These are phyloP conservation scores for Coboldia fuscipes DNA, from an alignment of 1,140 invertebrate species.

Conservation along the genomic window DNA sequence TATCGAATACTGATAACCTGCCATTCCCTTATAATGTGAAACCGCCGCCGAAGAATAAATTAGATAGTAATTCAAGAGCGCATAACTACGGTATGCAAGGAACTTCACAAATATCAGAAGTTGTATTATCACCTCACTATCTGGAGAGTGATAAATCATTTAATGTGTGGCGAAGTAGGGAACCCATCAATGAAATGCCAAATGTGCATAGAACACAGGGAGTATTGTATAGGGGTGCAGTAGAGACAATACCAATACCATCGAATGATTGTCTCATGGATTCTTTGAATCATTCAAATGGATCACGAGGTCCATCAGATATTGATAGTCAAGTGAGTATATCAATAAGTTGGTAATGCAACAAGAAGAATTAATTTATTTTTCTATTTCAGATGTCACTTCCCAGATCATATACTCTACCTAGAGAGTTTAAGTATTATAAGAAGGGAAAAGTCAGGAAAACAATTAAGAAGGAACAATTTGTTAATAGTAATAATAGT, in stretches of 20 bases:
- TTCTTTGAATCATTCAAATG: not conserved
- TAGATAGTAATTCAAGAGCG: slow-evolving; percentile 4
- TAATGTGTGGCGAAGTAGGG: slow-evolving; percentile 25
- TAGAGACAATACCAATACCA: slow-evolving; percentile 3
- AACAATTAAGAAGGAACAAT: slow-evolving; percentile 30
- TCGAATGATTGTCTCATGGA: slow-evolving; percentile 5
- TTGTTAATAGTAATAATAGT: slow-evolving; percentile 59
- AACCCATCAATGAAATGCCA: slow-evolving; percentile 4
- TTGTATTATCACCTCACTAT: slow-evolving; percentile 52
- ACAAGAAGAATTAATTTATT: not conserved
- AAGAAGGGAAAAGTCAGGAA: slow-evolving; percentile 27
- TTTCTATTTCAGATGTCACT: slow-evolving; percentile 36
- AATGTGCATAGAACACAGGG: not conserved
- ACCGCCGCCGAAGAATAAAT: slow-evolving; percentile 10
- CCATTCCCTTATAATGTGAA: slow-evolving; percentile 9
- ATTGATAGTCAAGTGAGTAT: slow-evolving; percentile 38
- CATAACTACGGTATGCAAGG: slow-evolving; percentile 20
- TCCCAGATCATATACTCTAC: slow-evolving; percentile 62
- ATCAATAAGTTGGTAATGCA: not conserved
- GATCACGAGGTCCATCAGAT: slow-evolving; percentile 24
- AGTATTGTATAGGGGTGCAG: not conserved
- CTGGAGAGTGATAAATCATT: slow-evolving; percentile 23
- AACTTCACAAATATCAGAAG: slow-evolving; percentile 49
- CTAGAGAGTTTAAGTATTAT: slow-evolving; percentile 66
- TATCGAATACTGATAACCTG: slow-evolving; percentile 2